Percentiles rank a stretch among this genome's conserved stretches.
Conservation (phyloP, 1,140 invertebrate genomes). For the Megalopta genalis region DNA sequence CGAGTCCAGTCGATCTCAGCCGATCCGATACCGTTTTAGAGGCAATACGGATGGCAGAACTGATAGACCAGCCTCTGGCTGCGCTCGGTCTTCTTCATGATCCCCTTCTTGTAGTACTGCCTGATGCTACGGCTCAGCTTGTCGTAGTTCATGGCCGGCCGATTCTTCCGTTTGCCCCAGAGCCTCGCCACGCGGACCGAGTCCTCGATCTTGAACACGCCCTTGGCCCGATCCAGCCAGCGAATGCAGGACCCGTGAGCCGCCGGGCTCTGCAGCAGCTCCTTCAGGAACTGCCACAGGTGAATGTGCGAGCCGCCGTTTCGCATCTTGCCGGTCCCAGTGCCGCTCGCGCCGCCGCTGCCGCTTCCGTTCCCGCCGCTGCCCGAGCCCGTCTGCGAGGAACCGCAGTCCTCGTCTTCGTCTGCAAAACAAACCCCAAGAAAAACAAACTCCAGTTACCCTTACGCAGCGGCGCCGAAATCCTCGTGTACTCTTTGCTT, state of each 20-base stretch:
- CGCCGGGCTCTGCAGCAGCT: conserved; percentile 92
- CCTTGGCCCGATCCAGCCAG: conserved; percentile 96
- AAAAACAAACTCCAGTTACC: not conserved
- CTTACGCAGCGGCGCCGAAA: not conserved
- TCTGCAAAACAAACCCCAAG: conserved; percentile 73
- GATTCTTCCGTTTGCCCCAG: conserved; percentile 98
- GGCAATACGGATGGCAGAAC: conserved; percentile 96
- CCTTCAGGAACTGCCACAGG: conserved; percentile 99
- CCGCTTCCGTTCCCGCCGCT: conserved; percentile 61
- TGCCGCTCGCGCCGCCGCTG: conserved; percentile 54
- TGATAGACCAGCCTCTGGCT: conserved; percentile 99
- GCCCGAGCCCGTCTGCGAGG: conserved; percentile 53
- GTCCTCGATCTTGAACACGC: conserved; percentile 99
- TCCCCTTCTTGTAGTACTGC: conserved; percentile 99
- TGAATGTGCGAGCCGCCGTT: conserved; percentile 94
- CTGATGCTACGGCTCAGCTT: conserved; percentile 98
- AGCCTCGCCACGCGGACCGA: conserved; percentile 96
- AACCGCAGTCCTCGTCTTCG: conserved; percentile 81
- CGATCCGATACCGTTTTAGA: conserved; percentile 81
- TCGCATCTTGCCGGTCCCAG: conserved; percentile 74
- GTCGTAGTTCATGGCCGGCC: conserved; percentile 99
- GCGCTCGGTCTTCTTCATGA: conserved; percentile 99
- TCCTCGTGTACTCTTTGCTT: too few relatives aligned
- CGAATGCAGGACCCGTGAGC: conserved; percentile 95
- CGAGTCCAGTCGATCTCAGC: not conserved